phyloP scores from a whole-genome alignment of 2,797 vertebrate genomes.

The Mormyrops boulengeri region DNA sequence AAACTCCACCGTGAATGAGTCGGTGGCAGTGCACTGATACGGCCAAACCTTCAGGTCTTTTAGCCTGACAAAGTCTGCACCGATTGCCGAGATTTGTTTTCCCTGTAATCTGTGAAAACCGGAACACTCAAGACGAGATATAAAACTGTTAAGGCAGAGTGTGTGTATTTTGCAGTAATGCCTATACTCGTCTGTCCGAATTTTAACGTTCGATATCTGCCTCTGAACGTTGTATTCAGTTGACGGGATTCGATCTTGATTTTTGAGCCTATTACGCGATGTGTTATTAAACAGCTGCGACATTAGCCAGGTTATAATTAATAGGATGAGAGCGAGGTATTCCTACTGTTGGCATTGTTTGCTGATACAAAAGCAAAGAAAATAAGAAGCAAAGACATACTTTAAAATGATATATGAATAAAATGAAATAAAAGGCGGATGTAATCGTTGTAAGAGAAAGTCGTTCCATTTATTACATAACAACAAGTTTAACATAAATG shows the following conservation, averaged over 20 bases:
- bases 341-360: neutral
- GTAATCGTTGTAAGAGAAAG: neutral
- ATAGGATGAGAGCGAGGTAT: neutral
- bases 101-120: neutral
- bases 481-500: neutral
- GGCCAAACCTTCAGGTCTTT: neutral
- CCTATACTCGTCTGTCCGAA: neutral
- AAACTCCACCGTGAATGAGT: conserved; percentile 62
- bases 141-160: neutral
- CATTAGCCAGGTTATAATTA: neutral
- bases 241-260: neutral
- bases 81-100: neutral
- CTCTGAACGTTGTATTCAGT: neutral
- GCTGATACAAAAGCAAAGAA: neutral
- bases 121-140: neutral
- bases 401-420: neutral
- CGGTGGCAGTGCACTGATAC: conserved; percentile 70
- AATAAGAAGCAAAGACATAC: neutral
- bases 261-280: neutral
- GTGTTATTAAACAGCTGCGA: neutral
- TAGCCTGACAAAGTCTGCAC: neutral
- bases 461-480: neutral
- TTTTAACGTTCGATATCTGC: neutral
- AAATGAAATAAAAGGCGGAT: neutral
- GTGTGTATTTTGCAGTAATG: neutral